These are phyloP conservation scores for Mesitornis unicolor DNA, from an alignment of 2,113 vertebrate species.

Conservation along the genomic window DNA sequence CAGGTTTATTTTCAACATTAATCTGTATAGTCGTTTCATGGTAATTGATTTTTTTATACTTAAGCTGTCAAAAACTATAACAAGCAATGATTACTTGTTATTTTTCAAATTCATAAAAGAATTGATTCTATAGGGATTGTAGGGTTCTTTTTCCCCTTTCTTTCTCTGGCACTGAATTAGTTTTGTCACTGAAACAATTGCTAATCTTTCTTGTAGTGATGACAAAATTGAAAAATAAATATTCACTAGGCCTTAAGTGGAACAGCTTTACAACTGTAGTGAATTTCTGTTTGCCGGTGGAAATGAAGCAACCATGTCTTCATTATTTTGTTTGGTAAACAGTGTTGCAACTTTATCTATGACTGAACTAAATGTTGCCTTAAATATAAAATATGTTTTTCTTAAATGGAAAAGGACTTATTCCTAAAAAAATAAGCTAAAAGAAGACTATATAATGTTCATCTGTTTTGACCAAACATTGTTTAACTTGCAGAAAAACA, in stretches of 20 bases:
- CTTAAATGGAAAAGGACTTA: neutral
- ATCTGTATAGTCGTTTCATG: constrained; percentile 64
- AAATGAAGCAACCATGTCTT: neutral
- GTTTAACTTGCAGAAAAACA: neutral
- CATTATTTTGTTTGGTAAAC: neutral
- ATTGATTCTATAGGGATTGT: constrained; percentile 1
- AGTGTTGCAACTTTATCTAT: neutral
- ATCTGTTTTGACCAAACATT: neutral
- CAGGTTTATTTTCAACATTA: constrained; percentile 69
- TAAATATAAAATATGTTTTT: neutral
- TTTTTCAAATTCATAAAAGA: constrained; percentile 64
- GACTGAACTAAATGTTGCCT: neutral
- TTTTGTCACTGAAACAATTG: constrained; percentile 2
- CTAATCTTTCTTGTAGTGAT: neutral
- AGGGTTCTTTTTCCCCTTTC: neutral
- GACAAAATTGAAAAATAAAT: constrained; percentile 38
- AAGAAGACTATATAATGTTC: neutral
- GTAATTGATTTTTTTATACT: constrained; percentile 72
- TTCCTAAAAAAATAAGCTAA: neutral
- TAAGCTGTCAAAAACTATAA: constrained; percentile 71
- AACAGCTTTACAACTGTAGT: neutral
- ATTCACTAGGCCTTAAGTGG: neutral
- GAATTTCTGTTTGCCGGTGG: neutral
- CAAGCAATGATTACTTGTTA: constrained; percentile 69
- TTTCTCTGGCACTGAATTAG: neutral